phyloP scores from a whole-genome alignment of 53 echinoderm and acorn worm genomes.

The Zoroaster sp. region DNA sequence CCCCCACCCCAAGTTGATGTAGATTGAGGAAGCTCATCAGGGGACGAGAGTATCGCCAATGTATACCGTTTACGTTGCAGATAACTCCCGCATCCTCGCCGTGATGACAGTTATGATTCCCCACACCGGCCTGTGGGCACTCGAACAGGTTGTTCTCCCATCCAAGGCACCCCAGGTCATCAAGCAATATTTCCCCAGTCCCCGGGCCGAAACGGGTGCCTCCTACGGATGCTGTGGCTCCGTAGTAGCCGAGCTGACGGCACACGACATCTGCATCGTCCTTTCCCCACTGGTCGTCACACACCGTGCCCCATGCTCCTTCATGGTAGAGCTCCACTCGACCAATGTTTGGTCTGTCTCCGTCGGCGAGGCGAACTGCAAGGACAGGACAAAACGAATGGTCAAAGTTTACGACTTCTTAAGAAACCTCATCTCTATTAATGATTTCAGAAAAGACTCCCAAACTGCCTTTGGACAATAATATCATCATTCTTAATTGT shows the following conservation, averaged over 20 bases:
- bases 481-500: too few relatives aligned
- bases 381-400: neutral
- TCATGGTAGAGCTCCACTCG: conserved; percentile 62
- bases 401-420: too few relatives aligned
- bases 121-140: conserved; percentile 29
- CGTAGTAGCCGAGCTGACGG: conserved; percentile 54
- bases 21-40: too few relatives aligned
- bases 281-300: conserved; percentile 65
- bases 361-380: conserved; percentile 35
- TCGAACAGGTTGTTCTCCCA: conserved; percentile 37
- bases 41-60: too few relatives aligned
- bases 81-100: conserved; percentile 68
- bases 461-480: too few relatives aligned
- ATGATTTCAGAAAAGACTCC: too few relatives aligned
- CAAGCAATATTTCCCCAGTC: conserved; percentile 49
- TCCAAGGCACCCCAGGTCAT: conserved; percentile 55
- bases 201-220: conserved; percentile 45
- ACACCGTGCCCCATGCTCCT: conserved; percentile 61
- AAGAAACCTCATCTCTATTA: too few relatives aligned
- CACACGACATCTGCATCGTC: conserved; percentile 61
- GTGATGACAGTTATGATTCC: conserved; percentile 58
- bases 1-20: too few relatives aligned
- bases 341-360: conserved; percentile 22
- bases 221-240: conserved; percentile 18
- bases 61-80: conserved; percentile 33